These are phyloP conservation scores for Prochilodus magdalenae DNA, from an alignment of 2,113 vertebrate genomes.

Conservation along the genomic window DNA sequence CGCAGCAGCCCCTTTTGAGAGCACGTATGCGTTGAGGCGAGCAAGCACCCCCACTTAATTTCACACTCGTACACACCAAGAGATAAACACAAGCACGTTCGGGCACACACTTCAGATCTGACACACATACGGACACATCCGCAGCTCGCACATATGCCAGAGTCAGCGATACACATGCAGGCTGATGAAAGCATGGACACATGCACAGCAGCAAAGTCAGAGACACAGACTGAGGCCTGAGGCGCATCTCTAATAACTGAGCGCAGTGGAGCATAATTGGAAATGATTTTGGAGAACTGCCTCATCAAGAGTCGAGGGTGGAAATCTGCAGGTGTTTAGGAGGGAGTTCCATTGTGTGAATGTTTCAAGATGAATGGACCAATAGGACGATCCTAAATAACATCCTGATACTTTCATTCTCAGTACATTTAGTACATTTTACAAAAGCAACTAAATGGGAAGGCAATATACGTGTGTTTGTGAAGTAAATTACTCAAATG, in stretches of 20 bases:
- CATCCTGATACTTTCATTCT: too few species aligned
- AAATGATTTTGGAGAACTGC: slow-evolving; percentile 74
- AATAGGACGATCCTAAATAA: too few species aligned
- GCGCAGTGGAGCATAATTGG: slow-evolving; percentile 73
- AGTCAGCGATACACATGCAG: neutral
- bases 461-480: too few species aligned
- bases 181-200: neutral
- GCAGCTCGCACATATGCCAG: neutral
- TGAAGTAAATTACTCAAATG: too few species aligned
- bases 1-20: neutral
- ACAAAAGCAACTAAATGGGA: too few species aligned
- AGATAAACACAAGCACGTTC: slow-evolving; percentile 24
- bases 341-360: slow-evolving; percentile 1
- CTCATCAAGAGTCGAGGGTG: slow-evolving; percentile 57
- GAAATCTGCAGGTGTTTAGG: slow-evolving; percentile 65
- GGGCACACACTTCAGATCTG: slow-evolving; percentile 19
- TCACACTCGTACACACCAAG: slow-evolving; percentile 18
- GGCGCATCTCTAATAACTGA: slow-evolving; percentile 59
- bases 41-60: neutral
- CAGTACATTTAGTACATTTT: too few species aligned
- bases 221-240: slow-evolving; percentile 41
- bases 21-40: slow-evolving; percentile 1
- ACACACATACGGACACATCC: neutral
- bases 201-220: neutral
- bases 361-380: too few species aligned